Conservation (phyloP, 2,113 vertebrate genomes). For the Urocynchramus pylzowi region DNA sequence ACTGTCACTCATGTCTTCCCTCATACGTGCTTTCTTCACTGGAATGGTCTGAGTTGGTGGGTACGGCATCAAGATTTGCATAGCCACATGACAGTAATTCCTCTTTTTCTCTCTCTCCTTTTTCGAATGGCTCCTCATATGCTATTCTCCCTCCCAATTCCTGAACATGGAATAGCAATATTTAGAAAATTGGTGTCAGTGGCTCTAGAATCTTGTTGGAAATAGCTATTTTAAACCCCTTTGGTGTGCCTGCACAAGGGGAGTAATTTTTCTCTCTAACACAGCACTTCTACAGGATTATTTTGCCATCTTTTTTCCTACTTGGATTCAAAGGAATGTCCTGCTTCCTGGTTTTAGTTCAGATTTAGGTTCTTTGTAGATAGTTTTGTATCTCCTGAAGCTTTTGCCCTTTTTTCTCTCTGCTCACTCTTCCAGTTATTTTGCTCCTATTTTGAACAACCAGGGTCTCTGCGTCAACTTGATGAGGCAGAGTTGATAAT, state of each 20-base stretch:
- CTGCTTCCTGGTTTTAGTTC: background rate
- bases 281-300: background rate
- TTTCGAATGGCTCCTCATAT: background rate
- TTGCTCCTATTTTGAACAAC: background rate
- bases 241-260: background rate
- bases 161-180: background rate
- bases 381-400: background rate
- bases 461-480: background rate
- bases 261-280: background rate
- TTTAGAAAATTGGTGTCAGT: background rate
- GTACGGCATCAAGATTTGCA: background rate
- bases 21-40: accelerated
- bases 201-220: background rate
- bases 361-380: background rate
- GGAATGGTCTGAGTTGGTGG: background rate
- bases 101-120: background rate
- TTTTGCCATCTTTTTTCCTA: background rate
- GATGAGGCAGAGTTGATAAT: background rate
- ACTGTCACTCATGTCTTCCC: background rate
- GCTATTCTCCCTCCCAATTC: background rate
- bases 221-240: background rate
- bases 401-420: background rate
- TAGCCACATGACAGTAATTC: background rate
- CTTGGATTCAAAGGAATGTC: background rate
- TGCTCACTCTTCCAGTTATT: background rate